These are phyloP conservation scores for Myopa testacea DNA, from an alignment of 2,888 invertebrate species.

Conservation along the genomic window DNA sequence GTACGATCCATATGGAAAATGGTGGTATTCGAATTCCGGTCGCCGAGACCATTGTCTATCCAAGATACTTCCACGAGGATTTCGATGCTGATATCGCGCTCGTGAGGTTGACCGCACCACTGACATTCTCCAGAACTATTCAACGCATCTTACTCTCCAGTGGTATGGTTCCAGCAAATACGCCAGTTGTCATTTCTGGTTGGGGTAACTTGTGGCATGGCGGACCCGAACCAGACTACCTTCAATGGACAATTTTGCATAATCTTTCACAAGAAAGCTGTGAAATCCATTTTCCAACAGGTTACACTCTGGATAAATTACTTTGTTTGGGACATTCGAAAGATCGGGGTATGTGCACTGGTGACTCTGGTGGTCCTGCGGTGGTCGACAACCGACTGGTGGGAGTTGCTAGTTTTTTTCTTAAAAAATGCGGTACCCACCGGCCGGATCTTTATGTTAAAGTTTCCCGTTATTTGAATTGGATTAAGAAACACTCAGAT, in stretches of 20 bases:
- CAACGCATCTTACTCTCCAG: constrained; percentile 51
- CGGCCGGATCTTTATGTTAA: not conserved
- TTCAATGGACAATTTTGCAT: not conserved
- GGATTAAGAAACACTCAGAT: not conserved
- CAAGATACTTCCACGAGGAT: no score
- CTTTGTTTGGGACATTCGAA: not conserved
- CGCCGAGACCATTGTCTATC: constrained; percentile 46
- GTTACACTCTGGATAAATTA: not conserved
- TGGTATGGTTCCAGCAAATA: constrained; percentile 47
- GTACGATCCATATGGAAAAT: constrained; percentile 57
- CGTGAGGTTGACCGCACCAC: constrained; percentile 50
- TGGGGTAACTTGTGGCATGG: constrained; percentile 54
- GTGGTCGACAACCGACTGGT: not conserved
- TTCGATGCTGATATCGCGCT: constrained; percentile 55
- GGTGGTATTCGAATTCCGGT: constrained; percentile 57
- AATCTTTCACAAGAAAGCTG: not conserved
- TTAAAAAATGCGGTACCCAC: not conserved
- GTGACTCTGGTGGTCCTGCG: not conserved
- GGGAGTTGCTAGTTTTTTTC: not conserved
- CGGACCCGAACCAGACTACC: not conserved
- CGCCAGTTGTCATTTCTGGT: constrained; percentile 57
- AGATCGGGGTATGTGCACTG: not conserved
- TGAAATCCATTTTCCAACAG: constrained; percentile 49
- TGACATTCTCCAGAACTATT: constrained; percentile 51
- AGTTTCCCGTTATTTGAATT: not conserved